Evolutionary conservation across 2,113 vertebrate genomes (phyloP).

Genomic region (Ceratotherium simum): DNA sequence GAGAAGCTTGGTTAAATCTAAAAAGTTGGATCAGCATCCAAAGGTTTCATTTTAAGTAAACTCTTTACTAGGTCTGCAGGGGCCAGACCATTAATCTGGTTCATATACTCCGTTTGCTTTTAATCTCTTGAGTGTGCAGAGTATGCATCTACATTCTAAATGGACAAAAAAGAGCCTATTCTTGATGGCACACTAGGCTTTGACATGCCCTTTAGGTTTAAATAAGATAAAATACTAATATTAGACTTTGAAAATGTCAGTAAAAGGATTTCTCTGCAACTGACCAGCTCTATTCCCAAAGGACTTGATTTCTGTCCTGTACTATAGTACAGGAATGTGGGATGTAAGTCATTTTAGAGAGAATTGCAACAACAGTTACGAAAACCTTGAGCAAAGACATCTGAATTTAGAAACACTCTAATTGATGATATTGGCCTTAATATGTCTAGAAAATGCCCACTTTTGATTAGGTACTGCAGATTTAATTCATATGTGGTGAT

Average conservation of each 20-base stretch:
- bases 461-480: neutral
- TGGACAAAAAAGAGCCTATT: neutral
- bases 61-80: neutral
- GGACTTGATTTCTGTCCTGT: slow-evolving; percentile 56
- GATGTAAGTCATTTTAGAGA: slow-evolving; percentile 64
- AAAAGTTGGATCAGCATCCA: neutral
- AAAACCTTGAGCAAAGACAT: slow-evolving; percentile 52
- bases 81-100: slow-evolving; percentile 22
- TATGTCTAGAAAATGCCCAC: neutral
- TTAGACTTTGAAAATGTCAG: slow-evolving; percentile 73
- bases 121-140: neutral
- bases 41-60: slow-evolving; percentile 53
- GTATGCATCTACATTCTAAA: neutral
- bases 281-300: slow-evolving; percentile 2
- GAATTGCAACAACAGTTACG: slow-evolving; percentile 55
- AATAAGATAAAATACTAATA: slow-evolving; percentile 61
- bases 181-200: slow-evolving; percentile 1
- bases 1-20: slow-evolving; percentile 23
- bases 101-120: slow-evolving; percentile 6
- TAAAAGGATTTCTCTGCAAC: slow-evolving; percentile 58
- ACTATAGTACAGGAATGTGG: neutral
- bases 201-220: slow-evolving; percentile 52
- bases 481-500: slow-evolving; percentile 26
- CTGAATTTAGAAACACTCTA: slow-evolving; percentile 45
- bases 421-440: slow-evolving; percentile 57